Evolutionary conservation across 2,113 vertebrate species (phyloP), one percentile per base, ranked within the genome.

Genomic region (Pontoporia blainvillei): DNA sequence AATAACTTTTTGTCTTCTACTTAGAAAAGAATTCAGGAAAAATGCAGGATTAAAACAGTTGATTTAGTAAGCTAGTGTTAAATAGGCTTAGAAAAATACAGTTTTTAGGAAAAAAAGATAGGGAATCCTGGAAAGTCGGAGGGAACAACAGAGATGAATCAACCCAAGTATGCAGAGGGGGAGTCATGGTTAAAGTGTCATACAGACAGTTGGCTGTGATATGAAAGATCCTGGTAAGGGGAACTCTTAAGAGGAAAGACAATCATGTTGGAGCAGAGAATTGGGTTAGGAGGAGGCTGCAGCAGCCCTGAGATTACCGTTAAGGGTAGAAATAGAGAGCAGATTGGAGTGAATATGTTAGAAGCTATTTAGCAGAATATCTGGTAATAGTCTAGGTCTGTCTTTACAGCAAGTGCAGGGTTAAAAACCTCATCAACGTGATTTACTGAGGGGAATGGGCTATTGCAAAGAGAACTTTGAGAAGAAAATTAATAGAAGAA

Each of bases 351-450:
- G 61, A 52, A 36, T 52, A 52, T 17, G 36, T 59, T 88, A 66
- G 71, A 79, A 86, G 34, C 21, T 71, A 67, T 62, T 84, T 71
- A 72, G 59, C 5, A 64, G 64, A 61, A 59, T 82, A 86, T 69
- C 57, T 90, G 34, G 1, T 87, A 71, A 66, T 20, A 64, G 9
- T 23, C 1, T 20, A 49, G 31, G 17, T 61, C 31, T 73, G 39
- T 72, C 46, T 79, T 78, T n/a, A 34, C 6, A 66, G 17, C 17
- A 29, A 79, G 11, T 31, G n/a, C 34, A 61, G 64, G 5, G 5
- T 96, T 91, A 93, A 96, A 97, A 94, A 54, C 67, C 27, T 12
- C 72, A 93, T 79, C 46, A 71, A 0, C 86, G 49, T 62, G 61
- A 86, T 96, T 93, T 91, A 67, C 44, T 71, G 44, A 75, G 72